Base-by-base conservation (phyloP, 2,888 invertebrate genomes). In the Ellobium chinense region DNA sequence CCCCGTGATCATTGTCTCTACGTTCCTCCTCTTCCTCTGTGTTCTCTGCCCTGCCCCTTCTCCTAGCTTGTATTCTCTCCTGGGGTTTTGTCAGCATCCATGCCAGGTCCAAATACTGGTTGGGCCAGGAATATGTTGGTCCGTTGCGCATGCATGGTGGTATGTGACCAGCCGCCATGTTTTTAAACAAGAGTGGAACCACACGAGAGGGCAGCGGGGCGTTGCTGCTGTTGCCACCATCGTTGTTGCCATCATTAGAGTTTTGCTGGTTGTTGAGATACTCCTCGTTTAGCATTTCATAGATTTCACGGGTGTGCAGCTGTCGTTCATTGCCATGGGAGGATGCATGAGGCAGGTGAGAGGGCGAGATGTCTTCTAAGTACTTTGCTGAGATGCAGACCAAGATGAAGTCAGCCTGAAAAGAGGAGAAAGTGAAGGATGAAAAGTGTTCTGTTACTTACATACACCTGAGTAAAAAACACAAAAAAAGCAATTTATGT, bases 341-440 rank as follows among this genome's bases (percentile, higher is more conserved):
- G 37, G 74, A 39, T 14, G 46, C 21, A 18, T 9, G 24, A 36
- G n/a, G 36, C 24, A 12, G 62, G 29, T 46, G n/a, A 65, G 54
- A 1, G n/a, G n/a, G n/a, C 0, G 36, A 24, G 36, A 85, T 84
- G 70, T 91, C 89, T 7, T 70, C 78, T 9, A 84, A 81, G 78
- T 90, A 91, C 80, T 87, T 85, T 2, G 87, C 85, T 1, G 90
- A 89, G 37, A 89, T 84, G 75, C 89, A 88, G 37, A 88, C 86
- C 63, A 91, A 81, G 27, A 91, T 84, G 73, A 89, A 91, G 80
- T 91, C 90, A 74, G 89, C 89, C 91, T 91, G 81, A 2, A 85
- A 82, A 63, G 24, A 82, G n/a, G n/a, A n/a, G n/a, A n/a, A n/a
- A n/a, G n/a, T n/a, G n/a, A n/a, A n/a, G n/a, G n/a, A n/a, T n/a